Base-by-base conservation (phyloP, 2,888 invertebrate species). In the Drosophila planitibia region DNA sequence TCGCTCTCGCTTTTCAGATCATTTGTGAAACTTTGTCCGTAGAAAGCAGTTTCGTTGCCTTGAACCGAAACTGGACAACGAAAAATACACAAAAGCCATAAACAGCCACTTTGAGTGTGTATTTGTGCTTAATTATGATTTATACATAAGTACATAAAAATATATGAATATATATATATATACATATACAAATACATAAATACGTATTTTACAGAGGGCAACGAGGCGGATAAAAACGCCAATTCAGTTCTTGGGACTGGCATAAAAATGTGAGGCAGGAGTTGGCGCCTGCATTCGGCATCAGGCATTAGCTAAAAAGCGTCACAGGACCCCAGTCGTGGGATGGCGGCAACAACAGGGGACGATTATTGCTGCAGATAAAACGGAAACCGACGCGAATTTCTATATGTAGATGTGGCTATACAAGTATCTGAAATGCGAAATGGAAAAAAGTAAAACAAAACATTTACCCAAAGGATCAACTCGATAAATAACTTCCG, bases 401-500 rank as follows among this genome's bases (percentile, higher is more conserved):
- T 78, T 81, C 64, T 76, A 71, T 66, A 76, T 83, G 78, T 71
- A 70, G 49, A 62, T 74, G 74, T 75, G 65, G 58, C 63, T 71
- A 16, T 51, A 58, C n/a, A 35, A 39, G 63, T 61, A 51, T 44
- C 64, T 67, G 74, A 75, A 79, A 69, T 71, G 67, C 58, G 60
- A 70, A 80, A 71, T 66, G 66, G 59, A 73, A 72, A 74, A 69
- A 74, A 71, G 79, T 79, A 81, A 81, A 81, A 79, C 81, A 85
- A 77, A 82, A 82, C 83, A 89, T 87, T 87, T 92, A 93, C 93
- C 93, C 92, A 93, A 91, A 89, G 93, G 93, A 92, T 93, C 93
- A 90, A 93, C 93, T 85, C 93, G 92, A 90, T 92, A 92, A 91
- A 93, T 92, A 89, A 92, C 91, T 91, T 93, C 93, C 83, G 93